Evolutionary conservation across 1,140 invertebrate species (phyloP).

Genomic region (Lordiphosa mommai): DNA sequence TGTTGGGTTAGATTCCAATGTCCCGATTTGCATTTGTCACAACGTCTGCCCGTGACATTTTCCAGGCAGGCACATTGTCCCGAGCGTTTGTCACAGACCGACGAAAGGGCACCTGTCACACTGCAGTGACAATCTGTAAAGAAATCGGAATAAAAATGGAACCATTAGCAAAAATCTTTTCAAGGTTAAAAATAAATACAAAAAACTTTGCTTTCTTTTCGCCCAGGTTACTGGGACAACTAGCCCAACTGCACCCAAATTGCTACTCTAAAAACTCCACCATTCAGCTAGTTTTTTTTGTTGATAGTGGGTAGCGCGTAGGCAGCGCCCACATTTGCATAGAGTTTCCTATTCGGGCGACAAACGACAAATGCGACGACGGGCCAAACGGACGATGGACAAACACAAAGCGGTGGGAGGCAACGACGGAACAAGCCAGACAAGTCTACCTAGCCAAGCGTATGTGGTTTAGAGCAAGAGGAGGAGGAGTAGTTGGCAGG

Average conservation of each 20-base stretch:
- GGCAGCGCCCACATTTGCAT: conserved; percentile 73
- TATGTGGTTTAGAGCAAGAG: conserved; percentile 17
- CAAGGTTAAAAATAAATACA: conserved; percentile 4
- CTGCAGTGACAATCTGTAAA: conserved; percentile 89
- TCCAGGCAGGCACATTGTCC: conserved; percentile 94
- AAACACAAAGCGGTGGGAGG: conserved; percentile 38
- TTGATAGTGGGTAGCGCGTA: conserved; percentile 75
- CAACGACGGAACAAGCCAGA: conserved; percentile 48
- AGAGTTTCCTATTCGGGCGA: conserved; percentile 66
- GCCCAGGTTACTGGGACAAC: conserved; percentile 52
- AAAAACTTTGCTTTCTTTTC: conserved; percentile 18
- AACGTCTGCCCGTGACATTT: conserved; percentile 91
- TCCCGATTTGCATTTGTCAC: conserved; percentile 91
- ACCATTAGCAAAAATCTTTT: background rate
- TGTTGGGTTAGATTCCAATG: conserved; percentile 87
- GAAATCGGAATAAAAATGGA: conserved; percentile 19
- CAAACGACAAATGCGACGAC: conserved; percentile 72
- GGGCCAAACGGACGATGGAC: conserved; percentile 30
- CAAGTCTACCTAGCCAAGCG: conserved; percentile 54
- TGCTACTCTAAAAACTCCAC: conserved; percentile 22
- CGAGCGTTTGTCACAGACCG: conserved; percentile 90
- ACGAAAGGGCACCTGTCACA: conserved; percentile 84
- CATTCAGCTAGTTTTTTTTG: conserved; percentile 37
- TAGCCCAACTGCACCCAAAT: conserved; percentile 57
- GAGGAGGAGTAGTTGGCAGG: conserved; percentile 9